A percentile compares a stretch with the other conserved stretches of the same genome.
Conservation (phyloP, 2,888 invertebrate species). For the Leptogaster cylindrica region DNA sequence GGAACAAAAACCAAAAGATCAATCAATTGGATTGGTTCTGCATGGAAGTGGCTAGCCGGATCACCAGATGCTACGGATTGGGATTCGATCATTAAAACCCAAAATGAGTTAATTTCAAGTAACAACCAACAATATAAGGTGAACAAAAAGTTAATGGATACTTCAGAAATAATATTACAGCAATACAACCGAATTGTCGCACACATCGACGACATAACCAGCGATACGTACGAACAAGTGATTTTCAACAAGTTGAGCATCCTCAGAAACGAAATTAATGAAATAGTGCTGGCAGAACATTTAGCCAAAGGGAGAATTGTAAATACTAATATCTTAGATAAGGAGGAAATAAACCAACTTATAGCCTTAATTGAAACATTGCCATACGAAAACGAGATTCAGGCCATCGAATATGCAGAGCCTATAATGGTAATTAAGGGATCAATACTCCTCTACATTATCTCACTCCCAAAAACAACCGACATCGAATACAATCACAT, state of each 20-base stretch:
- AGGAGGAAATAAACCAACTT: too few species aligned
- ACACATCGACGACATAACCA: too few species aligned
- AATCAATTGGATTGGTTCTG: too few species aligned
- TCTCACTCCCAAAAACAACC: not conserved
- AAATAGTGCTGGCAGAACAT: too few species aligned
- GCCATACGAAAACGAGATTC: too few species aligned
- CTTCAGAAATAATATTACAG: conserved; percentile 7
- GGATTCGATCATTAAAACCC: not conserved
- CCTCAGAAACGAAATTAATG: too few species aligned
- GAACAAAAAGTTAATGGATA: conserved; percentile 23
- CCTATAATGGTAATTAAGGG: not conserved
- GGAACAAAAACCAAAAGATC: not conserved
- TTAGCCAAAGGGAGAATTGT: too few species aligned
- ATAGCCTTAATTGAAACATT: too few species aligned
- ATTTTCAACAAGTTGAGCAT: too few species aligned
- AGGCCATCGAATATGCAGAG: not conserved
- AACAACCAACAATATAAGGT: conserved; percentile 34
- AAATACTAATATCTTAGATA: too few species aligned
- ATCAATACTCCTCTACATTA: not conserved
- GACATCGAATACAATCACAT: conserved; percentile 19
- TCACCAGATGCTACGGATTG: conserved; percentile 22
- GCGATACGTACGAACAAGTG: too few species aligned
- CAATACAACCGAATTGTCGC: too few species aligned
- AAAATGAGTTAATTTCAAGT: not conserved
- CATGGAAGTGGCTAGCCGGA: conserved; percentile 28